phyloP scores from a whole-genome alignment of 2,797 vertebrate genomes.

The Falco berigora region DNA sequence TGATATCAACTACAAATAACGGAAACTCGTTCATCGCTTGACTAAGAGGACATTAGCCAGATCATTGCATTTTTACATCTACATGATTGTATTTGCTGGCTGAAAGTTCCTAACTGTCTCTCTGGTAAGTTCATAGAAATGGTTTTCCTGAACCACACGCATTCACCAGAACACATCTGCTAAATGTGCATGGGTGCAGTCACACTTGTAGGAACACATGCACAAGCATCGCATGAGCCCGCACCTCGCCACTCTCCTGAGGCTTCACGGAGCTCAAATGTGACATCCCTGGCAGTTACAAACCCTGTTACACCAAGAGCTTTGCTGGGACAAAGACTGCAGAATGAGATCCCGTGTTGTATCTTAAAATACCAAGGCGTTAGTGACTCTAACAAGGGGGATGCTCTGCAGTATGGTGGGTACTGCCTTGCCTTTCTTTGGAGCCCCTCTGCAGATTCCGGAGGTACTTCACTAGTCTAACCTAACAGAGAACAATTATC shows the following conservation, averaged over 20 bases:
- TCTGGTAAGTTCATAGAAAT: neutral
- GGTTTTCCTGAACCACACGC: neutral
- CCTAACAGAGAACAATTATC: constrained; percentile 4
- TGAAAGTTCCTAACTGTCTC: neutral
- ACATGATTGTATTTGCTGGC: neutral
- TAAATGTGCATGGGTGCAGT: rapidly evolving
- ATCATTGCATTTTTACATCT: neutral
- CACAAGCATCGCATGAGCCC: rapidly evolving
- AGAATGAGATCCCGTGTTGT: neutral
- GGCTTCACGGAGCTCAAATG: neutral
- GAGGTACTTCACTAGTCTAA: neutral
- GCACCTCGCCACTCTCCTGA: neutral
- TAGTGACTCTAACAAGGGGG: neutral
- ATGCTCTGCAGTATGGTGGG: neutral
- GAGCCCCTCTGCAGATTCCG: neutral
- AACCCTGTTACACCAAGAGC: neutral
- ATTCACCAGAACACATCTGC: neutral
- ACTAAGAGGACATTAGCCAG: neutral
- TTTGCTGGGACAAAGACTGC: neutral
- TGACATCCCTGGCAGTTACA: neutral
- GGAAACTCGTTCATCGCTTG: neutral
- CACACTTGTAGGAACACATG: neutral
- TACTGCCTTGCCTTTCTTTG: neutral
- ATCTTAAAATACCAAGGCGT: neutral
- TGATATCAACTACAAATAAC: neutral